Evolutionary conservation across 2,797 vertebrate genomes (phyloP).

Genomic region (Hybognathus amarus): DNA sequence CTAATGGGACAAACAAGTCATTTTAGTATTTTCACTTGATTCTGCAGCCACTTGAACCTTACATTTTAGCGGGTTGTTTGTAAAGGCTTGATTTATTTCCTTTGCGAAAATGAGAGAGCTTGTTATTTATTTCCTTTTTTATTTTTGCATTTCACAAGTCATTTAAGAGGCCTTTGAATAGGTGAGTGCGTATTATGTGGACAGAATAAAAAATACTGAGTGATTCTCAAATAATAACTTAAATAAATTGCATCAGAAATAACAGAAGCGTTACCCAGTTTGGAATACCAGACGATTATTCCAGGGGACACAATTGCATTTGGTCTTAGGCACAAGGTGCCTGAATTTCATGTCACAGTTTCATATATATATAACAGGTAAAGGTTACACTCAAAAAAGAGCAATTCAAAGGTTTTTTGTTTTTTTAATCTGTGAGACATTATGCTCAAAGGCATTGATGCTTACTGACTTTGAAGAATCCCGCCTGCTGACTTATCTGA

Average conservation of each 20-base stretch:
- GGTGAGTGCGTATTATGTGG: background rate
- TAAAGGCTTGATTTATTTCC: conserved; percentile 38
- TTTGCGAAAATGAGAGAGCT: conserved; percentile 2
- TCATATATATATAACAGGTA: conserved; percentile 8
- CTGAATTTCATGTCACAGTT: conserved; percentile 48
- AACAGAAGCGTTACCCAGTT: conserved; percentile 39
- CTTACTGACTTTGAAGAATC: conserved; percentile 38
- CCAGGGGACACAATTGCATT: conserved; percentile 22
- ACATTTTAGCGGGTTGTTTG: conserved; percentile 28
- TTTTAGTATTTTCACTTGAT: conserved; percentile 37
- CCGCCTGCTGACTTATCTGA: conserved; percentile 26
- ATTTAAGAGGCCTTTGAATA: conserved; percentile 10
- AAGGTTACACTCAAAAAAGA: conserved; percentile 33
- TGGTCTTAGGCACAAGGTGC: conserved; percentile 33
- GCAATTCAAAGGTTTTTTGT: background rate
- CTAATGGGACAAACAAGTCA: conserved; percentile 30
- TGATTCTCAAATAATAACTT: background rate
- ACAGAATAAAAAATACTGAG: background rate
- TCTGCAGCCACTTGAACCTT: conserved; percentile 24
- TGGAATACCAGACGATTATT: conserved; percentile 39
- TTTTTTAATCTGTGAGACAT: conserved; percentile 27
- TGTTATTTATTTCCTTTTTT: background rate
- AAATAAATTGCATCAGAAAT: background rate
- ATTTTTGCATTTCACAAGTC: conserved; percentile 33
- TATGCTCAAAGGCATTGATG: conserved; percentile 44